These are phyloP conservation scores for Heterocephalus glaber DNA, from an alignment of 2,113 vertebrate genomes.

Conservation along the genomic window DNA sequence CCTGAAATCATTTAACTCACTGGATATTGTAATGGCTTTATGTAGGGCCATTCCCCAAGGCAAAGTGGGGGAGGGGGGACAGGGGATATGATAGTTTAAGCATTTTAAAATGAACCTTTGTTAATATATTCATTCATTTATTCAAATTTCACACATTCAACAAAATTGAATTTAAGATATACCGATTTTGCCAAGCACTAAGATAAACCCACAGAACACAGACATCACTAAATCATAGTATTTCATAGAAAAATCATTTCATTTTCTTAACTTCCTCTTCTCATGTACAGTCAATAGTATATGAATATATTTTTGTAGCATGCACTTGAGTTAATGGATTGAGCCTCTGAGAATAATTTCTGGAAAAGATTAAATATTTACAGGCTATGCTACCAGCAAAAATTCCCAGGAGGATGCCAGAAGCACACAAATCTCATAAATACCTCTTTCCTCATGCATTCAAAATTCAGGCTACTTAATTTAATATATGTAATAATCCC, in stretches of 20 bases:
- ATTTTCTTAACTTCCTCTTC: conserved; percentile 44
- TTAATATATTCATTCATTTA: conserved; percentile 6
- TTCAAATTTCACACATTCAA: conserved; percentile 25
- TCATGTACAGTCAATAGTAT: neutral
- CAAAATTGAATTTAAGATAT: conserved; percentile 28
- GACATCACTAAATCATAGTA: conserved; percentile 26
- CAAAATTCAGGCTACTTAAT: conserved; percentile 51
- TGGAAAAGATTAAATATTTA: conserved; percentile 70
- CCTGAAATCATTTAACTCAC: neutral
- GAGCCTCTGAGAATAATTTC: conserved; percentile 53
- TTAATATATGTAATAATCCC: conserved; percentile 41
- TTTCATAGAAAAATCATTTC: conserved; percentile 20
- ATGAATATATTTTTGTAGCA: conserved; percentile 55
- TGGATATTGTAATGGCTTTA: neutral
- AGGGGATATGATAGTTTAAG: neutral
- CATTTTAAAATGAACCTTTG: conserved; percentile 30
- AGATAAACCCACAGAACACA: neutral
- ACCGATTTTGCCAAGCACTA: neutral
- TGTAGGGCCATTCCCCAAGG: neutral
- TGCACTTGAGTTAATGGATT: conserved; percentile 59
- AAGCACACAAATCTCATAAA: conserved; percentile 56
- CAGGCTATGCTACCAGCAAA: conserved; percentile 28
- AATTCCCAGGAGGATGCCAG: conserved; percentile 33
- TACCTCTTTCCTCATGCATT: conserved; percentile 34
- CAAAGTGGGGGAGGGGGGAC: neutral